Base-by-base conservation (phyloP, 2,797 vertebrate species). In the Choloepus didactylus region DNA sequence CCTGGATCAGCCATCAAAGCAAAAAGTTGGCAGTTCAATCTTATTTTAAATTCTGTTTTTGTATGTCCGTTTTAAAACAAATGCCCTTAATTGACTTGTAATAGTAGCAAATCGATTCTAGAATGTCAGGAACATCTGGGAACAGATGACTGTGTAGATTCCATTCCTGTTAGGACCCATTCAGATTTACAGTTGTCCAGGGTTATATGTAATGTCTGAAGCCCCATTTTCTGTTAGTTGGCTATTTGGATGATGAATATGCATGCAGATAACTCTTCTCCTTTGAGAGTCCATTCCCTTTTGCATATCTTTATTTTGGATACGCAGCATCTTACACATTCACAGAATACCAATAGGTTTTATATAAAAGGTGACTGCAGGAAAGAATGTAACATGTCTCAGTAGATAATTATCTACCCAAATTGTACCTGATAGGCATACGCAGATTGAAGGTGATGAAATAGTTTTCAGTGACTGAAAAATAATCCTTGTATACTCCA, bases 61-160 rank as follows among this genome's bases (percentile, higher is more conserved):
- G 41, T 80, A 18, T 56, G 15, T 38, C 85, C 69, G 76, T 44
- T 87, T 91, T 62, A 73, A 88, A 97, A 75, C 51, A 77, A 95
- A 96, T 72, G 11, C 93, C 89, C 51, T 95, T 94, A 95, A 94
- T 87, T 97, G 89, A 93, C 94, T 93, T 92, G 87, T 80, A 80
- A 85, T 91, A 85, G 88, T 51, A 54, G 41, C 84, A 54, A 93
- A 64, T 73, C 27, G 29, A 89, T 94, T 95, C 93, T 83, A 89
- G 56, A 92, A 93, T 90, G 56, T 92, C 95, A 97, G 23, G 27
- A 46, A 46, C 79, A 79, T 92, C 87, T 89, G 56, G 46, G 73
- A 97, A 95, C 94, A 98, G 97, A 97, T 97, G 97, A 95, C 49
- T 41, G 14, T 90, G 80, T 89, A 85, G 72, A 85, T 76, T 5